These are phyloP conservation scores for Tinamus guttatus DNA, from an alignment of 2,113 vertebrate species.

Conservation along the genomic window DNA sequence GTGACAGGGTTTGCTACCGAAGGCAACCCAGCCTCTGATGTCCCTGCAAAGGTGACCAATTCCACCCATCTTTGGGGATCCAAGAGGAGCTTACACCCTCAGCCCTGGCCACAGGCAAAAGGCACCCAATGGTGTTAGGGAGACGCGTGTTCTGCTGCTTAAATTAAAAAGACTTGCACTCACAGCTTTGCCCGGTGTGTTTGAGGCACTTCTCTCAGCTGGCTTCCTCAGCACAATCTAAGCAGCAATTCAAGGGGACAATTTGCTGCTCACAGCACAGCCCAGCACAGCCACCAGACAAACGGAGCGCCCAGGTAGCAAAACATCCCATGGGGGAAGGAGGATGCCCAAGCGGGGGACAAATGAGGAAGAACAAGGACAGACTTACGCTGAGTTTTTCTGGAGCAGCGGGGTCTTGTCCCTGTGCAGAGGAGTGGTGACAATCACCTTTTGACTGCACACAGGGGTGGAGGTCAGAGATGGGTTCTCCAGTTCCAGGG, in stretches of 20 bases:
- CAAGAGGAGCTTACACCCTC: background rate
- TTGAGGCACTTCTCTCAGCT: too few species aligned
- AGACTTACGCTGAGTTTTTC: conserved; percentile 89
- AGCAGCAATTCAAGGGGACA: background rate
- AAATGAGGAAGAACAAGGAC: background rate
- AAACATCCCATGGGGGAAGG: background rate
- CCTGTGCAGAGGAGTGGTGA: conserved; percentile 93
- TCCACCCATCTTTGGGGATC: too few species aligned
- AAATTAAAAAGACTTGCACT: too few species aligned
- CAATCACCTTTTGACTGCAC: conserved; percentile 95
- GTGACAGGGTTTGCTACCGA: too few species aligned
- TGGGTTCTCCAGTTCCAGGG: conserved; percentile 92
- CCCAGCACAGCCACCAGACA: background rate
- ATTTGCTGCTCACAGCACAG: background rate
- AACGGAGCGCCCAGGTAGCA: background rate
- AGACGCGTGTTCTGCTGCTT: too few species aligned
- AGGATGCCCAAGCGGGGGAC: fast-evolving
- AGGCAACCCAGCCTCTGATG: too few species aligned
- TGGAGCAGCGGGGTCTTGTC: conserved; percentile 94
- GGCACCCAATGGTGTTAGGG: too few species aligned
- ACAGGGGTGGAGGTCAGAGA: conserved; percentile 96
- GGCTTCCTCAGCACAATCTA: background rate
- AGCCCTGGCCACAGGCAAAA: background rate
- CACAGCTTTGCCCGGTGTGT: too few species aligned
- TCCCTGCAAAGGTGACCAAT: too few species aligned